phyloP scores from a whole-genome alignment of 2,888 invertebrate species.

The Cephus nigrinus region DNA sequence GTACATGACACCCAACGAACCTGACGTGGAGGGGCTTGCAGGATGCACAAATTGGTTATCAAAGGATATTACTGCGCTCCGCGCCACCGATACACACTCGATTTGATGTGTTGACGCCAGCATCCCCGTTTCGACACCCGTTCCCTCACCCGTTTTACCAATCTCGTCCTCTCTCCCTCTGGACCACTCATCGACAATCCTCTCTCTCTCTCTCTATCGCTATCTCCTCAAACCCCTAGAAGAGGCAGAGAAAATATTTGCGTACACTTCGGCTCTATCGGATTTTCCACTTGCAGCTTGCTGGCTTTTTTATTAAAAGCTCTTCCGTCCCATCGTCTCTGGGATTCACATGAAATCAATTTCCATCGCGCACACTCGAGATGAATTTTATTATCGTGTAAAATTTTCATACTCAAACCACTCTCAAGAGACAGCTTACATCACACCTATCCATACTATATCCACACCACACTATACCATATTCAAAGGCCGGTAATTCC shows the following conservation, averaged over 20 bases:
- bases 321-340: conserved; percentile 27
- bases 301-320: conserved; percentile 53
- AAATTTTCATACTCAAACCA: not conserved
- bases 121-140: conserved; percentile 12
- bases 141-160: conserved; percentile 1
- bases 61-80: conserved; percentile 57
- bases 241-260: conserved; percentile 58
- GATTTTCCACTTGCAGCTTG: conserved; percentile 55
- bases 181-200: conserved; percentile 32
- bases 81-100: conserved; percentile 53
- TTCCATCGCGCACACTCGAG: not conserved
- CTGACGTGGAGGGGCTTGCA: conserved; percentile 35
- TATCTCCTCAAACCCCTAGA: conserved; percentile 22
- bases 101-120: conserved; percentile 50
- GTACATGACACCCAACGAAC: conserved; percentile 33
- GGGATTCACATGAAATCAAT: conserved; percentile 3
- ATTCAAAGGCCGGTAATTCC: not conserved
- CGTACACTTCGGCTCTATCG: conserved; percentile 53
- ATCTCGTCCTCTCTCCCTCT: conserved; percentile 10
- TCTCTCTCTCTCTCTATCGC: conserved; percentile 22
- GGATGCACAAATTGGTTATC: conserved; percentile 61
- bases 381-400: not conserved
- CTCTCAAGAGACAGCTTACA: not conserved
- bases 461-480: not conserved
- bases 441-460: not conserved